Evolutionary conservation across 2,113 vertebrate genomes (phyloP).

Genomic region (Psilopogon haemacephalus): DNA sequence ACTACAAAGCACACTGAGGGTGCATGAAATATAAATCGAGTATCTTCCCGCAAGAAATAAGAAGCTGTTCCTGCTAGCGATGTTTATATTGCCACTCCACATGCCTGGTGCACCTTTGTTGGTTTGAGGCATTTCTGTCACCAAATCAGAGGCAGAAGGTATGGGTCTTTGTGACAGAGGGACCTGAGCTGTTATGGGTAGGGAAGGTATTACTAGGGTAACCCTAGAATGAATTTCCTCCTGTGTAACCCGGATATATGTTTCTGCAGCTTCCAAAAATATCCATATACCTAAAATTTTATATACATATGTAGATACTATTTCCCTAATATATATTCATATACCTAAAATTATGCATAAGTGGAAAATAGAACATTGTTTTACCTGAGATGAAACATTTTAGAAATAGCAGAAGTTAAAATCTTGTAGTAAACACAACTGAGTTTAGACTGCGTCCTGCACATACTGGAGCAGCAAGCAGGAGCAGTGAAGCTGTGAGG

Average conservation of each 20-base stretch:
- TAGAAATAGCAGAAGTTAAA: neutral
- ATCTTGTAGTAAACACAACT: neutral
- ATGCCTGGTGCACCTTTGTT: neutral
- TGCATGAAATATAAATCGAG: neutral
- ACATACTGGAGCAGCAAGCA: neutral
- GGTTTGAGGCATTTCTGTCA: neutral
- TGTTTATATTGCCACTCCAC: neutral
- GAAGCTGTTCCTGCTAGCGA: neutral
- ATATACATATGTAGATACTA: too few relatives aligned
- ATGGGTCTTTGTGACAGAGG: neutral
- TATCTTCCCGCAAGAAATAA: neutral
- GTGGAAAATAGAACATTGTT: neutral
- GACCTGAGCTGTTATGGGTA: neutral
- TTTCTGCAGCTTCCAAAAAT: neutral
- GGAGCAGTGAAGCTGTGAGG: neutral
- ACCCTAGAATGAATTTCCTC: neutral
- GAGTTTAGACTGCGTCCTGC: neutral
- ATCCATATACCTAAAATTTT: neutral
- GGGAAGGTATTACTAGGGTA: neutral
- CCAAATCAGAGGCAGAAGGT: neutral
- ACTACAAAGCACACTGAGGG: neutral
- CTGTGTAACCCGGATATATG: neutral
- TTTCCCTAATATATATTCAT: neutral
- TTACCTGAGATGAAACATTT: neutral
- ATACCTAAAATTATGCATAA: neutral